Evolutionary conservation across 2,888 invertebrate species (phyloP).

Genomic region (Lamellibrachia columna): DNA sequence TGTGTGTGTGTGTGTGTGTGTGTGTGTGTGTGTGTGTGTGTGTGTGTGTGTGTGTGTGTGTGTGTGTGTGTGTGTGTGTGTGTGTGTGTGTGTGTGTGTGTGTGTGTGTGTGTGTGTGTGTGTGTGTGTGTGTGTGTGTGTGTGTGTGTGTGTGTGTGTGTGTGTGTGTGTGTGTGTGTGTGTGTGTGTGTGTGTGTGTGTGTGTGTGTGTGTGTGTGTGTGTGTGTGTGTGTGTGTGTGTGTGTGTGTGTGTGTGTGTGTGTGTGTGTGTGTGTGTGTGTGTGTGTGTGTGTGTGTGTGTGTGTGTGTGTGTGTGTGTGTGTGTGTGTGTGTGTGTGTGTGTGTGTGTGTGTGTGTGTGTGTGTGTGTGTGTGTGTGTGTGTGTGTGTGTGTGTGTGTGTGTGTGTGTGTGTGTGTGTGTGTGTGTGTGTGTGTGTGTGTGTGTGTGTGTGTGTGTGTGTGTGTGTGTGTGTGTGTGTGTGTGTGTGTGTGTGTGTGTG

Average conservation of each 20-base stretch:
- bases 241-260: slow-evolving; percentile 38
- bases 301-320: slow-evolving; percentile 40
- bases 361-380: slow-evolving; percentile 36
- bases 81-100: slow-evolving; percentile 39
- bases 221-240: slow-evolving; percentile 40
- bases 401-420: slow-evolving; percentile 40
- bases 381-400: slow-evolving; percentile 40
- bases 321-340: slow-evolving; percentile 40
- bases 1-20: slow-evolving; percentile 39
- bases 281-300: slow-evolving; percentile 40
- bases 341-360: slow-evolving; percentile 38
- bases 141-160: slow-evolving; percentile 39
- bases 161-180: slow-evolving; percentile 39
- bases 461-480: slow-evolving; percentile 36
- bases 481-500: slow-evolving; percentile 40
- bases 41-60: slow-evolving; percentile 39
- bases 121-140: slow-evolving; percentile 40
- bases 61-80: slow-evolving; percentile 39
- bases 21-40: slow-evolving; percentile 40
- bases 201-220: slow-evolving; percentile 40
- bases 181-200: slow-evolving; percentile 41
- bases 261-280: slow-evolving; percentile 36
- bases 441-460: slow-evolving; percentile 38
- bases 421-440: slow-evolving; percentile 40
- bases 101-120: slow-evolving; percentile 39